Evolutionary conservation across 2,888 invertebrate species (phyloP).

Genomic region (Nycteola revayana): DNA sequence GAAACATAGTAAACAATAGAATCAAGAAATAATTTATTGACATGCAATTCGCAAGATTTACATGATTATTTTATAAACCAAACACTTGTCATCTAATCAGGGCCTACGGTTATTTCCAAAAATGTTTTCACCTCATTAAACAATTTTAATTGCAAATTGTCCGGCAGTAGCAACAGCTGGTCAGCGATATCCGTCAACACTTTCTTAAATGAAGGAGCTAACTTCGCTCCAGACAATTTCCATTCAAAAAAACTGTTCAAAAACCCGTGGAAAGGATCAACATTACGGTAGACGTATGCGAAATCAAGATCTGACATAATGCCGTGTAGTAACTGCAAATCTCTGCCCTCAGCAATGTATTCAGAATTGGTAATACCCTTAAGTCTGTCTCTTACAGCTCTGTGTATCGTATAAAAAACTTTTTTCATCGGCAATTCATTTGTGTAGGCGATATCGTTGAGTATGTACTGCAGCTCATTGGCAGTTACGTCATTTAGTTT

Average conservation of each 20-base stretch:
- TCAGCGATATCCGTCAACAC: slow-evolving; percentile 39
- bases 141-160: slow-evolving; percentile 46
- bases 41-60: too few species aligned
- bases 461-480: slow-evolving; percentile 49
- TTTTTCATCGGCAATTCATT: slow-evolving; percentile 45
- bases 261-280: slow-evolving; percentile 46
- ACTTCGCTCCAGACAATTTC: slow-evolving; percentile 27
- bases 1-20: too few species aligned
- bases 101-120: slow-evolving; percentile 53
- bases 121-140: slow-evolving; percentile 53
- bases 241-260: slow-evolving; percentile 42
- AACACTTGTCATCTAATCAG: too few species aligned
- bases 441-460: slow-evolving; percentile 58
- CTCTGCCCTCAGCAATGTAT: slow-evolving; percentile 33
- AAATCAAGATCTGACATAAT: slow-evolving; percentile 65
- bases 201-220: slow-evolving; percentile 32
- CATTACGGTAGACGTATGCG: slow-evolving; percentile 41
- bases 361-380: slow-evolving; percentile 22
- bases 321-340: slow-evolving; percentile 46
- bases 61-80: too few species aligned
- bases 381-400: slow-evolving; percentile 43
- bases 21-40: too few species aligned
- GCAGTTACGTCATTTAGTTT: slow-evolving; percentile 41
- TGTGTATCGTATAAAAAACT: slow-evolving; percentile 42
- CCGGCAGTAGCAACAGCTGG: slow-evolving; percentile 28